These are phyloP conservation scores for Drosophila incognita DNA, from an alignment of 2,888 invertebrate species.

Conservation along the genomic window DNA sequence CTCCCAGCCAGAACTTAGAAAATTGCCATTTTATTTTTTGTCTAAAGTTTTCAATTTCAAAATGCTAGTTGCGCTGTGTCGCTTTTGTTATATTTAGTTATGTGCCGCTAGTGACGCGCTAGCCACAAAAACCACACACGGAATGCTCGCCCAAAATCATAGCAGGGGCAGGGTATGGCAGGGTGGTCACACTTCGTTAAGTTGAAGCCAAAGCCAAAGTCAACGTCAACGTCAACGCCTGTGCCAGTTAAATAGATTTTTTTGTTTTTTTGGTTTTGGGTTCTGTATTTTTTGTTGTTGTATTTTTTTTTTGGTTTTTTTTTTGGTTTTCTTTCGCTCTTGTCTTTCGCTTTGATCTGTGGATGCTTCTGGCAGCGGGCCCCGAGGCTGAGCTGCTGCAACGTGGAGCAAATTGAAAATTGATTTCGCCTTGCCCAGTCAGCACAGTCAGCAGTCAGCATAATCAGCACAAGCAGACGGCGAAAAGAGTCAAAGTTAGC, in stretches of 20 bases:
- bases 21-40: constrained; percentile 52
- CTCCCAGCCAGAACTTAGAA: constrained; percentile 42
- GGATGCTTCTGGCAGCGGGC: constrained; percentile 54
- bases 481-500: constrained; percentile 35
- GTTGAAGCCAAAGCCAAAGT: constrained; percentile 56
- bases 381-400: constrained; percentile 48
- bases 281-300: constrained; percentile 26
- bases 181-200: constrained; percentile 77
- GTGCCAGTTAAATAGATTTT: constrained; percentile 76
- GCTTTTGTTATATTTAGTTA: constrained; percentile 54
- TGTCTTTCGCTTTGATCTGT: constrained; percentile 70
- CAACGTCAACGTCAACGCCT: constrained; percentile 78
- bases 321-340: constrained; percentile 57
- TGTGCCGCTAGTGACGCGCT: constrained; percentile 66
- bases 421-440: constrained; percentile 63
- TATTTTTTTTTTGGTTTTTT: constrained; percentile 32
- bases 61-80: constrained; percentile 45
- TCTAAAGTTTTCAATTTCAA: constrained; percentile 69
- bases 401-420: constrained; percentile 79
- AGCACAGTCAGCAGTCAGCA: constrained; percentile 14
- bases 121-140: constrained; percentile 72
- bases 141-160: constrained; percentile 59
- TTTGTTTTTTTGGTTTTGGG: constrained; percentile 13
- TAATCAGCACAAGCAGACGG: background rate
- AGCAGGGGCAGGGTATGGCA: constrained; percentile 39